These are phyloP conservation scores for Actinostola sp. DNA, from an alignment of 92 coral and sea anemone genomes.

Conservation along the genomic window DNA sequence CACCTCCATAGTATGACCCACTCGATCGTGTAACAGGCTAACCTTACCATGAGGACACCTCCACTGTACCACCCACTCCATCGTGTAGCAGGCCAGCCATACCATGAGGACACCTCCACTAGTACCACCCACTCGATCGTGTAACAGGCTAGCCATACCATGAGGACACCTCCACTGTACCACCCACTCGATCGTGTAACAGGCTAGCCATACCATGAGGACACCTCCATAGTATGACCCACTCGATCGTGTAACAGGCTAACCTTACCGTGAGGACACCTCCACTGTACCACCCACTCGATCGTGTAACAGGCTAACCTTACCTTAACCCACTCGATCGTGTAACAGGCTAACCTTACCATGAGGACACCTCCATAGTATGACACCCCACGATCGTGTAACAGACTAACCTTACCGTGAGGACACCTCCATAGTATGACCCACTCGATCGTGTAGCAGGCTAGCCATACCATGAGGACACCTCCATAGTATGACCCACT, in stretches of 20 bases:
- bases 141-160: neutral
- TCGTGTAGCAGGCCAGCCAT: neutral
- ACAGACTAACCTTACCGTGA: neutral
- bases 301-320: no score
- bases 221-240: no score
- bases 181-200: no score
- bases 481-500: neutral
- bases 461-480: neutral
- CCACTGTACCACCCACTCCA: neutral
- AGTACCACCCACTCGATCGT: conserved; percentile 2
- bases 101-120: neutral
- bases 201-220: no score
- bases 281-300: no score
- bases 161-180: no score
- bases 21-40: conserved; percentile 1
- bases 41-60: neutral
- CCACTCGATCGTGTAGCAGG: neutral
- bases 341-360: neutral
- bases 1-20: neutral
- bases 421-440: neutral
- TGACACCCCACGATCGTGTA: neutral
- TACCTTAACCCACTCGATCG: neutral
- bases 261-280: neutral
- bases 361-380: neutral
- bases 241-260: neutral